phyloP scores from a whole-genome alignment of 92 coral and sea anemone species.

The Paramuricea clavata region DNA sequence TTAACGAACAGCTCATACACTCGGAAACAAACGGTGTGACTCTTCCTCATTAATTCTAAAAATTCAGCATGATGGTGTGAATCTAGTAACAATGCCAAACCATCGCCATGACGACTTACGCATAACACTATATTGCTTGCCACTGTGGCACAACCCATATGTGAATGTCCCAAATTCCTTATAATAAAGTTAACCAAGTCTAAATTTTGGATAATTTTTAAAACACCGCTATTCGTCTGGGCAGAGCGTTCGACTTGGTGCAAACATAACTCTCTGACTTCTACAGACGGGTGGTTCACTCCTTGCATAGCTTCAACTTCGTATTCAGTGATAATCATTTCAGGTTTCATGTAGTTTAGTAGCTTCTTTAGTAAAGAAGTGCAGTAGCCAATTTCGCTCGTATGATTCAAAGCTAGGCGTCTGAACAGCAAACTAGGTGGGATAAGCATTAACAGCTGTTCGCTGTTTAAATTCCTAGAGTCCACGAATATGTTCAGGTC shows the following conservation, averaged over 20 bases:
- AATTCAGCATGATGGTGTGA: conserved; percentile 84
- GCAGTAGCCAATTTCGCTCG: conserved; percentile 75
- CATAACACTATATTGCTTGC: conserved; percentile 79
- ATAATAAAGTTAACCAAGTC: conserved; percentile 83
- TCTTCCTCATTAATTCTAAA: conserved; percentile 71
- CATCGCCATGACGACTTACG: conserved; percentile 82
- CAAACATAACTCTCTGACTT: conserved; percentile 90
- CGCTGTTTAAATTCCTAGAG: conserved; percentile 9
- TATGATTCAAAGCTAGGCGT: conserved; percentile 21
- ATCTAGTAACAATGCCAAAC: conserved; percentile 80
- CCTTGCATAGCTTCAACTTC: conserved; percentile 92
- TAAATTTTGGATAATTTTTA: conserved; percentile 79
- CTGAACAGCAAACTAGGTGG: conserved; percentile 19
- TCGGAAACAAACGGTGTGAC: conserved; percentile 83
- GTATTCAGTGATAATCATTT: conserved; percentile 74
- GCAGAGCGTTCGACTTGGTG: conserved; percentile 86
- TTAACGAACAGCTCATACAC: conserved; percentile 82
- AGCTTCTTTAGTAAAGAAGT: conserved; percentile 83
- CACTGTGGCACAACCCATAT: conserved; percentile 73
- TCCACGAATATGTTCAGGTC: conserved; percentile 23
- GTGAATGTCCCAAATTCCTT: conserved; percentile 78
- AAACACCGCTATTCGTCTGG: conserved; percentile 78
- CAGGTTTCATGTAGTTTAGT: conserved; percentile 81
- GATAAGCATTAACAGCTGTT: conserved; percentile 16
- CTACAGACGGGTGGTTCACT: conserved; percentile 86